Percentiles rank a stretch among this genome's conserved stretches.
phyloP scores from a whole-genome alignment of 2,797 vertebrate genomes.

The Sebastolobus alascanus region DNA sequence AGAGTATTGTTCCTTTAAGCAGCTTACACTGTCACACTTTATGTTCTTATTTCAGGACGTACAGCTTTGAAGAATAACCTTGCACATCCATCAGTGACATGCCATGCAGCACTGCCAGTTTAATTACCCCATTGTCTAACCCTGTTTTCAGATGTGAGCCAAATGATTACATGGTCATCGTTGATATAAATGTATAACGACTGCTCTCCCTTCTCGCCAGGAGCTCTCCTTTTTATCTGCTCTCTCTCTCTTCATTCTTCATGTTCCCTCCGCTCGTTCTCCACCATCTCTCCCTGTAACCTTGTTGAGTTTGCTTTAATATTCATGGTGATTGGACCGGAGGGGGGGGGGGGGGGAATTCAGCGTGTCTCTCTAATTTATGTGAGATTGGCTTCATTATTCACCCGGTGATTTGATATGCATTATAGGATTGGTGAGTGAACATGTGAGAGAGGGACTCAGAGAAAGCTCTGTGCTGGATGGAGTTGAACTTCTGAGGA shows the following conservation, averaged over 20 bases:
- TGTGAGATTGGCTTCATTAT: slow-evolving; percentile 80
- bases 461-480: slow-evolving; percentile 36
- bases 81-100: not conserved
- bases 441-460: slow-evolving; percentile 53
- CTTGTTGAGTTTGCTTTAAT: slow-evolving; percentile 80
- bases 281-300: slow-evolving; percentile 57
- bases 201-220: slow-evolving; percentile 41
- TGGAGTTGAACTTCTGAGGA: slow-evolving; percentile 55
- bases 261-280: slow-evolving; percentile 44
- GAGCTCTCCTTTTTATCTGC: slow-evolving; percentile 59
- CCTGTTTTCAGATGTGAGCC: slow-evolving; percentile 56
- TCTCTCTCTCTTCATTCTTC: slow-evolving; percentile 48
- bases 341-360: slow-evolving; percentile 77
- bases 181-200: slow-evolving; percentile 64
- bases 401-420: slow-evolving; percentile 79
- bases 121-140: slow-evolving; percentile 59
- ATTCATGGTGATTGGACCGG: slow-evolving; percentile 79
- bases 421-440: slow-evolving; percentile 56
- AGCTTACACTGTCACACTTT: not conserved
- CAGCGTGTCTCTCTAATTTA: slow-evolving; percentile 78
- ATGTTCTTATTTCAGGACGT: not conserved
- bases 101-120: slow-evolving; percentile 28
- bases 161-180: slow-evolving; percentile 65
- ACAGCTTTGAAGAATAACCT: not conserved
- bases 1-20: not conserved